phyloP scores from a whole-genome alignment of 2,888 invertebrate genomes.

The Diadromus collaris region DNA sequence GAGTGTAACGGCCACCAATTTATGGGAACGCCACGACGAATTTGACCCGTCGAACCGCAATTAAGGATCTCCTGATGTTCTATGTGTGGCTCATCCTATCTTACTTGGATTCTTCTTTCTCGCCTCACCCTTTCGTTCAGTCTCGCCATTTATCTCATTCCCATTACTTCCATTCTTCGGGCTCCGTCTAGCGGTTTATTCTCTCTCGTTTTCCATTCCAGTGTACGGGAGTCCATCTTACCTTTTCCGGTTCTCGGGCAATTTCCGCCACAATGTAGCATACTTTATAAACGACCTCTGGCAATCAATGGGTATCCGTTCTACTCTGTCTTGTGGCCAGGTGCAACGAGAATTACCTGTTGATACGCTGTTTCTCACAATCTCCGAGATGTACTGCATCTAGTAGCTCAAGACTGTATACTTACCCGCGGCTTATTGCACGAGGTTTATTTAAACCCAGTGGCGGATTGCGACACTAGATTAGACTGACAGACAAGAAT shows the following conservation, averaged over 20 bases:
- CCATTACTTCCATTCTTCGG: constrained; percentile 21
- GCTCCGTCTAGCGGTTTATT: constrained; percentile 11
- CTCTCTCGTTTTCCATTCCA: constrained; percentile 16
- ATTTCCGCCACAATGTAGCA: constrained; percentile 33
- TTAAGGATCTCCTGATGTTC: constrained; percentile 49
- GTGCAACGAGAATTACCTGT: constrained; percentile 36
- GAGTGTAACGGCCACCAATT: constrained; percentile 62
- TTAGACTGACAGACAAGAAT: not conserved
- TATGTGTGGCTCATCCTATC: constrained; percentile 34
- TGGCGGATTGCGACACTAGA: not conserved
- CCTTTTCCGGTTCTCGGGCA: not conserved
- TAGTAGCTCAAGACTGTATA: constrained; percentile 19
- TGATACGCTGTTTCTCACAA: constrained; percentile 23
- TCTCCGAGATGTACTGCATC: constrained; percentile 25
- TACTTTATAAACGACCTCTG: constrained; percentile 47
- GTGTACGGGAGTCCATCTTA: constrained; percentile 17
- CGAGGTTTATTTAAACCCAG: not conserved
- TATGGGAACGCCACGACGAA: constrained; percentile 59
- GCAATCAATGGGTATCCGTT: not conserved
- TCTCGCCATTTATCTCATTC: constrained; percentile 28
- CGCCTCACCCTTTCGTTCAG: constrained; percentile 21
- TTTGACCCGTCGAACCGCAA: constrained; percentile 62
- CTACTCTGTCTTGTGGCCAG: constrained; percentile 18
- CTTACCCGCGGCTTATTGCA: constrained; percentile 19
- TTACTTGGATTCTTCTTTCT: constrained; percentile 19